These are phyloP conservation scores for Podocnemis expansa DNA, from an alignment of 2,113 vertebrate genomes.

Conservation along the genomic window DNA sequence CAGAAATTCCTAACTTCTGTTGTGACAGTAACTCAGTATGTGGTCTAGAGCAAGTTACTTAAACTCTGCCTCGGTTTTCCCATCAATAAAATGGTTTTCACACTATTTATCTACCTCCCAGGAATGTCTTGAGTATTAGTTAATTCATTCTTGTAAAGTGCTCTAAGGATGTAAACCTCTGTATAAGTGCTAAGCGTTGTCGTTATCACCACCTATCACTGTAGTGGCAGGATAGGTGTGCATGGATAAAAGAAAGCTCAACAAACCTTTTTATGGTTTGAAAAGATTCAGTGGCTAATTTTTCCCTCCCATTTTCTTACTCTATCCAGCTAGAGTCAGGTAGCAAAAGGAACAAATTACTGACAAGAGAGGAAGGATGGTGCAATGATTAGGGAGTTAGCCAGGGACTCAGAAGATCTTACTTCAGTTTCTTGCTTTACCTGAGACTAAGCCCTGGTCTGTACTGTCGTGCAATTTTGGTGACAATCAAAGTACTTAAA, in stretches of 20 bases:
- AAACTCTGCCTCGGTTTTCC: not conserved
- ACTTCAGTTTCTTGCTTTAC: not conserved
- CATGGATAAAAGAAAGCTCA: not conserved
- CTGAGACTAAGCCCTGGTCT: not conserved
- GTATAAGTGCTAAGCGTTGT: not conserved
- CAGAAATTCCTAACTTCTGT: not conserved
- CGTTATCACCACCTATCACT: not conserved
- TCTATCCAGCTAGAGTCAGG: not conserved
- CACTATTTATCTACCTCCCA: not conserved
- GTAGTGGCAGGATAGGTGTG: not conserved
- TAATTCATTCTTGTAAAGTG: not conserved
- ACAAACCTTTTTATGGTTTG: not conserved
- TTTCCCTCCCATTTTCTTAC: not conserved
- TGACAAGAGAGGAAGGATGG: not conserved
- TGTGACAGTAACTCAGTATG: not conserved
- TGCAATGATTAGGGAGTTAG: not conserved
- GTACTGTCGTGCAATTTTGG: too few species aligned
- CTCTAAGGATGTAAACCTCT: not conserved
- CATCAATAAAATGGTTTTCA: not conserved
- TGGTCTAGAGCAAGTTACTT: slow-evolving; percentile 22
- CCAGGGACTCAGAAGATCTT: not conserved
- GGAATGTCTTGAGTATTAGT: not conserved
- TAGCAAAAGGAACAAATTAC: not conserved
- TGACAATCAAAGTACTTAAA: too few species aligned
- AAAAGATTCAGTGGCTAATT: not conserved